These are phyloP conservation scores for Nebria salina DNA, from an alignment of 2,888 invertebrate species.

Conservation along the genomic window DNA sequence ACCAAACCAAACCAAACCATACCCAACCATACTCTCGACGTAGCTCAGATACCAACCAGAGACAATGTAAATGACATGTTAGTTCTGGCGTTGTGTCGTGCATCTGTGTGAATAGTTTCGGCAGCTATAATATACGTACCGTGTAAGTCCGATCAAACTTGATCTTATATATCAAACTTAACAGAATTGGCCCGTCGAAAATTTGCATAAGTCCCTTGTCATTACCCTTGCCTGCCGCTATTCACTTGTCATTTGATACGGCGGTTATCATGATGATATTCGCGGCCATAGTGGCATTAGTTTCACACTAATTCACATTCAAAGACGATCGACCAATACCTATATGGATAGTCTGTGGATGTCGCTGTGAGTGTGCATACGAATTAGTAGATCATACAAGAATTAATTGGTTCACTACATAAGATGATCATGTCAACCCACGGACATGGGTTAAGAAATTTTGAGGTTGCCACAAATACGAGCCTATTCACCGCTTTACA, in stretches of 20 bases:
- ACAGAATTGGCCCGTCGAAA: background rate
- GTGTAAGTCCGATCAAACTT: background rate
- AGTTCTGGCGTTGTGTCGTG: background rate
- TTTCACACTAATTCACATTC: background rate
- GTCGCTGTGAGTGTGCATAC: background rate
- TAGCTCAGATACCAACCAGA: background rate
- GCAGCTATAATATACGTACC: background rate
- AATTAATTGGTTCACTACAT: background rate
- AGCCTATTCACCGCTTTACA: background rate
- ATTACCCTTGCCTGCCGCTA: background rate
- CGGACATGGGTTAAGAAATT: background rate
- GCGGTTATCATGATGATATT: background rate
- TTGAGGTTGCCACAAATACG: background rate
- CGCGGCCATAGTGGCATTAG: background rate
- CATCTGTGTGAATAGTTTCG: background rate
- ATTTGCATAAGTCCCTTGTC: slow-evolving; percentile 1
- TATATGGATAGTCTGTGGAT: background rate
- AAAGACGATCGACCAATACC: background rate
- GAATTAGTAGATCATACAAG: background rate
- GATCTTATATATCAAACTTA: background rate
- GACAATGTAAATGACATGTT: background rate
- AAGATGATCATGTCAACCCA: background rate
- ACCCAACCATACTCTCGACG: background rate
- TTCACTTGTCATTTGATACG: slow-evolving; percentile 1
- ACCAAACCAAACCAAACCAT: background rate